phyloP scores from a whole-genome alignment of 2,888 invertebrate species.

The Thereva unica region DNA sequence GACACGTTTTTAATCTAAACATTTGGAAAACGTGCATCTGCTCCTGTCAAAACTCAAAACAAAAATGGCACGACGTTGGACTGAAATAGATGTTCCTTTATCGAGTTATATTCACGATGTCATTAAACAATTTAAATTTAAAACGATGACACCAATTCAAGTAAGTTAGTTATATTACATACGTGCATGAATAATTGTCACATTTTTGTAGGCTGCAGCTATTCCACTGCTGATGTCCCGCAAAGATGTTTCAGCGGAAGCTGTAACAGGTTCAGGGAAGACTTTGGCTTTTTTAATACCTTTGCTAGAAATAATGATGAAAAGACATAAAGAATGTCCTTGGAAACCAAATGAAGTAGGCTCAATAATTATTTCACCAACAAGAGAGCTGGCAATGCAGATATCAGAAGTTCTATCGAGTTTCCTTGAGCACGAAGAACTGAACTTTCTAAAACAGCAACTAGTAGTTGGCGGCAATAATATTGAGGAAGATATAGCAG shows the following conservation, averaged over 20 bases:
- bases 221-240: conserved; percentile 86
- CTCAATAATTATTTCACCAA: conserved; percentile 91
- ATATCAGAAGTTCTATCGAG: conserved; percentile 70
- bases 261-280: conserved; percentile 98
- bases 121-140: conserved; percentile 61
- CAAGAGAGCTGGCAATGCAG: conserved; percentile 91
- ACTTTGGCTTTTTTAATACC: conserved; percentile 96
- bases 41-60: neutral
- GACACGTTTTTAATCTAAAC: too few relatives aligned
- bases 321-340: conserved; percentile 64
- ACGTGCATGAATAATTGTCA: neutral
- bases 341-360: conserved; percentile 79
- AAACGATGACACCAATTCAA: conserved; percentile 65
- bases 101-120: conserved; percentile 61
- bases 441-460: conserved; percentile 62
- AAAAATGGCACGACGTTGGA: conserved; percentile 55
- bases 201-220: conserved; percentile 72
- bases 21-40: too few relatives aligned
- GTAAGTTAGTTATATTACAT: conserved; percentile 43
- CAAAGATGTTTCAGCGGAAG: conserved; percentile 97
- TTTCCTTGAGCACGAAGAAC: conserved; percentile 61
- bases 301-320: conserved; percentile 78
- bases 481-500: conserved; percentile 74
- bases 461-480: conserved; percentile 82
- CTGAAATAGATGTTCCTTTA: conserved; percentile 59